Percentiles rank a stretch among this genome's conserved stretches.
These are phyloP conservation scores for Glossophaga mutica DNA, from an alignment of 2,797 vertebrate genomes.

Conservation along the genomic window DNA sequence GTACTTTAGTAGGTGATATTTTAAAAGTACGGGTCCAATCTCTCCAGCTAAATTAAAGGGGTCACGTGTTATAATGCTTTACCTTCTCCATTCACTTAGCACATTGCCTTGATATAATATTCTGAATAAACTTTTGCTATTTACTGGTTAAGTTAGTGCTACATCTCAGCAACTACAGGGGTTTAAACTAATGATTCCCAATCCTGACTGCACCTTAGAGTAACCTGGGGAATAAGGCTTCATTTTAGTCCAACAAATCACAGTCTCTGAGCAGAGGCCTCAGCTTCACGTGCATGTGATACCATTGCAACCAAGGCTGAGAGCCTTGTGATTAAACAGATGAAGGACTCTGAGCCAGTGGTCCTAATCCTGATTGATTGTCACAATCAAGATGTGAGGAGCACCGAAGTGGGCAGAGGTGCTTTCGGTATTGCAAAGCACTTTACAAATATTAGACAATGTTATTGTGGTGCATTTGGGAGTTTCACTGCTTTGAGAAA, in stretches of 20 bases:
- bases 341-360: not conserved
- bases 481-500: not conserved
- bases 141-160: not conserved
- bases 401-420: not conserved
- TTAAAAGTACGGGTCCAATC: not conserved
- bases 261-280: not conserved
- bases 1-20: not conserved
- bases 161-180: not conserved
- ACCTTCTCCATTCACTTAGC: not conserved
- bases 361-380: not conserved
- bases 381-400: not conserved
- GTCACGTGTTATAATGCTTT: not conserved
- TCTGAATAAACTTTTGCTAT: not conserved
- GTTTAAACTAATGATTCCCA: not conserved
- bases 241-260: not conserved
- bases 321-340: not conserved
- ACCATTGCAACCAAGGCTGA: not conserved
- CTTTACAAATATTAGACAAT: not conserved
- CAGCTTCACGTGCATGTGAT: not conserved
- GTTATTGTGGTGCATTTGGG: not conserved
- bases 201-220: not conserved
- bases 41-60: not conserved
- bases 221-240: not conserved
- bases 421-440: not conserved
- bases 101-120: not conserved